Conservation (phyloP, 53 echinoderm and acorn worm species). For the Paracentrotus lividus region DNA sequence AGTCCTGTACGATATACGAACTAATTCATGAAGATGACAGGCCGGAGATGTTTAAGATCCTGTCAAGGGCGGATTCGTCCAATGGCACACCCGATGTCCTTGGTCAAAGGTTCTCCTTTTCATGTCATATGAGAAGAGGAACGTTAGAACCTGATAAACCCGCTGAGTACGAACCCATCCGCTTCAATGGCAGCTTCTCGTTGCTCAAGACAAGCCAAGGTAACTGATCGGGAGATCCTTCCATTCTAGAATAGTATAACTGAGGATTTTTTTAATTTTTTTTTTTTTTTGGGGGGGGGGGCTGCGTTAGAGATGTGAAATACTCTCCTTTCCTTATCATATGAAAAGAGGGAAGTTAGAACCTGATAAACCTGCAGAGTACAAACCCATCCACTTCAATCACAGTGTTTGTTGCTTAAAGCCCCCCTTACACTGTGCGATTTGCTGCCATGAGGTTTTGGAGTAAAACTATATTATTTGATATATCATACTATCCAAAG, state of each 20-base stretch:
- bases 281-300: no score
- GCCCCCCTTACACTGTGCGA: no score
- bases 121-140: constrained; percentile 89
- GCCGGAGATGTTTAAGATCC: constrained; percentile 97
- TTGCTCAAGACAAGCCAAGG: constrained; percentile 82
- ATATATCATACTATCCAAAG: no score
- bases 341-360: constrained; percentile 85
- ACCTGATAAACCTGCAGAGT: constrained; percentile 77
- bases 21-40: constrained; percentile 96
- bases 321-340: constrained; percentile 85
- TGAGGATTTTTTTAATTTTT: neutral
- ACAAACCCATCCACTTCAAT: constrained; percentile 87
- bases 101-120: constrained; percentile 82
- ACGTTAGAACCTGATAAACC: constrained; percentile 77
- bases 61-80: constrained; percentile 83
- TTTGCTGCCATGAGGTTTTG: no score
- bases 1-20: constrained; percentile 93
- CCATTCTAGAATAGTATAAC: neutral
- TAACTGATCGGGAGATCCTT: constrained; percentile 33
- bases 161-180: constrained; percentile 86
- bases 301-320: constrained; percentile 46
- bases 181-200: constrained; percentile 92
- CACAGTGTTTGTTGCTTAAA: constrained; percentile 90
- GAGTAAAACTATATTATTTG: no score
- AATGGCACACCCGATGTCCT: constrained; percentile 74